phyloP scores from a whole-genome alignment of 2,797 vertebrate species.

The Rousettus madagascariensis region DNA sequence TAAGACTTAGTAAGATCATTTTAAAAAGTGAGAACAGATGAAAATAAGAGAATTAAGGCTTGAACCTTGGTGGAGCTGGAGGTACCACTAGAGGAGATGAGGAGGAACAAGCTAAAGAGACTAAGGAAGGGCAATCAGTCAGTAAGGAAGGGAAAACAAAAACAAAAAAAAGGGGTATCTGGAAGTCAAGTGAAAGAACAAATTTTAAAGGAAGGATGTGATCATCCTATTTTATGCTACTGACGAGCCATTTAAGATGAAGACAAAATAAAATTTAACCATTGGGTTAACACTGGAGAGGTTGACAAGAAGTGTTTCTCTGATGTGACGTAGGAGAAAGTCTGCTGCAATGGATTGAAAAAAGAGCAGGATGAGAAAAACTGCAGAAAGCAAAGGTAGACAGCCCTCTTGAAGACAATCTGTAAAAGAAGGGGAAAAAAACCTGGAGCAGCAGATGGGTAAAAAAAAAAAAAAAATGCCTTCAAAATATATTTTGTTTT shows the following conservation, averaged over 20 bases:
- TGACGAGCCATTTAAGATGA: slow-evolving; percentile 13
- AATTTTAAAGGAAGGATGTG: not conserved
- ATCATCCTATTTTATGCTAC: not conserved
- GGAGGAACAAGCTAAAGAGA: not conserved
- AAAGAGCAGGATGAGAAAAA: slow-evolving; percentile 13
- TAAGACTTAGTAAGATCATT: not conserved
- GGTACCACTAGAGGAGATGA: not conserved
- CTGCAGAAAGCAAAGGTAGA: not conserved
- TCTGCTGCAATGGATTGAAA: not conserved
- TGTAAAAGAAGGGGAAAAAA: not conserved
- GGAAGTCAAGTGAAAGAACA: not conserved
- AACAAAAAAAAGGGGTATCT: not conserved
- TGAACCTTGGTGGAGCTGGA: not conserved
- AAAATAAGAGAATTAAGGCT: not conserved
- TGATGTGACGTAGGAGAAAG: not conserved
- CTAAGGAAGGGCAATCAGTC: not conserved
- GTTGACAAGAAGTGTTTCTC: not conserved
- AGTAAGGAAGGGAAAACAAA: not conserved
- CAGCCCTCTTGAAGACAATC: not conserved
- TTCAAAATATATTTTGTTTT: not conserved
- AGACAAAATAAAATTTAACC: not conserved
- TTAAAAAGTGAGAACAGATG: not conserved
- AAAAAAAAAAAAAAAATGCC: not conserved
- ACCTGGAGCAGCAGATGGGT: not conserved
- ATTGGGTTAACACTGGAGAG: not conserved